Base-by-base conservation (phyloP, 2,113 vertebrate species). In the Mus spicilegus region DNA sequence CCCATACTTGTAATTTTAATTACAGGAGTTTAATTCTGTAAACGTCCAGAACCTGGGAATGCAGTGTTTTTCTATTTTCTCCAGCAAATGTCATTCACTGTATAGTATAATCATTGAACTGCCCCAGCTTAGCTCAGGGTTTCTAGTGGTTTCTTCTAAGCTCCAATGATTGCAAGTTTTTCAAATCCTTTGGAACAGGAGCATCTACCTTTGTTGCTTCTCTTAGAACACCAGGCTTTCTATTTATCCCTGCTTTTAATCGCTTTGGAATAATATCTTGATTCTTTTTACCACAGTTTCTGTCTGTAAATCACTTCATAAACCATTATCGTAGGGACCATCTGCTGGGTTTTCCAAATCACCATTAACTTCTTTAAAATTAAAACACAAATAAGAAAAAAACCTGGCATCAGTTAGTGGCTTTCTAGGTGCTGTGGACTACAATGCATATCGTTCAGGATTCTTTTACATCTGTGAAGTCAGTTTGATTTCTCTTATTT, bases 21-120 rank as follows among this genome's bases (percentile, higher is more conserved):
- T 96, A 73, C 67, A 92, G 80, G 87, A 95, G 78, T 92, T 97
- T 97, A 89, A 95, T 96, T 96, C 94, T 87, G 36, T 93, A 89
- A 16, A 93, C 75, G n/a, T 2, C 67, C 78, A 89, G 58, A 94
- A 81, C n/a, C 63, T 96, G 70, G 42, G n/a, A 94, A 69, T 46
- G 51, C 24, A 77, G 80, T 94, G 12, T 72, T 97, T 97, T 94
- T 78, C 67, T 96, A 42, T 96, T 94, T 96, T 96, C 70, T 72
- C 89, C 91, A 78, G 87, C 70, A 95, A 82, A 95, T 67, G 92
- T 96, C 75, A 91, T 42, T 78, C 92, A 20, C 54, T 87, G 54
- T 46, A 81, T 82, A 91, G 90, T 94, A 46, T 95, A 93, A 94
- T 94, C 69, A 72, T 84, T 87, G 65, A 16, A 87, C 20, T 87